Evolutionary conservation across 2,888 invertebrate species (phyloP).

Genomic region (Harmothoe impar): DNA sequence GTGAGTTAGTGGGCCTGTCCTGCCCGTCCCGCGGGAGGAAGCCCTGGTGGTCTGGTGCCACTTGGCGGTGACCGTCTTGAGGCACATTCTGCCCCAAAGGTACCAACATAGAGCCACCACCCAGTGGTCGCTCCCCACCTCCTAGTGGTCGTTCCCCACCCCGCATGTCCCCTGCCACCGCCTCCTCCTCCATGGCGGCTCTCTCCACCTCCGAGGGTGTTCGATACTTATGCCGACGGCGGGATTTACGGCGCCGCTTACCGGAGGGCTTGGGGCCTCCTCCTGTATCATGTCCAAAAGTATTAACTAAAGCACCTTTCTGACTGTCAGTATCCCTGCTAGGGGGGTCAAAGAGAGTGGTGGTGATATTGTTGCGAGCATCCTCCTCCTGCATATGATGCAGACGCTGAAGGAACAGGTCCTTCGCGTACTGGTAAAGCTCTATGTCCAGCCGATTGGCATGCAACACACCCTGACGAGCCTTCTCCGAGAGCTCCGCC

Average conservation of each 20-base stretch:
- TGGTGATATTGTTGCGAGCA: constrained; percentile 27
- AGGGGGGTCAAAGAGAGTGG: background rate
- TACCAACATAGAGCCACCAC: background rate
- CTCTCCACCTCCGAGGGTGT: background rate
- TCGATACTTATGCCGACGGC: constrained; percentile 35
- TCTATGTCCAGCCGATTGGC: constrained; percentile 95
- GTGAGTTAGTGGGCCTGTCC: too few relatives aligned
- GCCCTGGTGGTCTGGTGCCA: too few relatives aligned
- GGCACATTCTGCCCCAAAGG: too few relatives aligned
- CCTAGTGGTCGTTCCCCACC: background rate
- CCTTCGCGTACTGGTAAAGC: constrained; percentile 95
- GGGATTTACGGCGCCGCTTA: background rate
- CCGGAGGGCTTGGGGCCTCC: background rate
- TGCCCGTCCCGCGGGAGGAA: too few relatives aligned
- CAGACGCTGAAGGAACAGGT: constrained; percentile 88
- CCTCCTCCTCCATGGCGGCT: background rate
- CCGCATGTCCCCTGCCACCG: background rate
- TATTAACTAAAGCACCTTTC: background rate
- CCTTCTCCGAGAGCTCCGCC: constrained; percentile 89
- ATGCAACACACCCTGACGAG: constrained; percentile 89
- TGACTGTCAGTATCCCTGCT: background rate
- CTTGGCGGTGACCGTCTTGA: too few relatives aligned
- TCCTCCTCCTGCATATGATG: constrained; percentile 54
- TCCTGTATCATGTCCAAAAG: background rate
- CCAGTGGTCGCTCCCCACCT: background rate